Percentiles rank a stretch among this genome's conserved stretches.
Evolutionary conservation across 1,140 invertebrate genomes (phyloP).

Genomic region (Contarinia nasturtii): DNA sequence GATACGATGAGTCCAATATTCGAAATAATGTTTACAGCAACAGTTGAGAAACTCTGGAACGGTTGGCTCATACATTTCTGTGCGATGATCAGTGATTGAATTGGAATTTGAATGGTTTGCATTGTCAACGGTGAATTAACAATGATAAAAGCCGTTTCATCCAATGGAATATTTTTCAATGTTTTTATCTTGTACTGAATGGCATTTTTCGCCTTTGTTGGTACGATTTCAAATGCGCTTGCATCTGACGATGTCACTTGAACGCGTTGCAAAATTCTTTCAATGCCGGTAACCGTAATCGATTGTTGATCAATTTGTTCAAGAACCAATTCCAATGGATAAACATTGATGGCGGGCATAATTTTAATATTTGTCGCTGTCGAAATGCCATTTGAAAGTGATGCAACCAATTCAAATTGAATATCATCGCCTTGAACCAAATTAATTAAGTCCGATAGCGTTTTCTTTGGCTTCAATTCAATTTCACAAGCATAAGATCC

Average conservation of each 20-base stretch:
- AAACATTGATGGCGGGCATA: conserved; percentile 18
- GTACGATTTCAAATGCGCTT: conserved; percentile 6
- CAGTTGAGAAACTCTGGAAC: conserved; percentile 5
- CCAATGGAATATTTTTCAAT: conserved; percentile 5
- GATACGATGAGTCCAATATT: conserved; percentile 16
- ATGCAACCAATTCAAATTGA: conserved; percentile 16
- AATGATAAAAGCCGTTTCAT: conserved; percentile 8
- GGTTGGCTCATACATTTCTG: conserved; percentile 11
- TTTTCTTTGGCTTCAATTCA: conserved; percentile 7
- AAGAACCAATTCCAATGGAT: conserved; percentile 9
- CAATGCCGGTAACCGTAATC: conserved; percentile 18
- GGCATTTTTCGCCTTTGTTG: conserved; percentile 6
- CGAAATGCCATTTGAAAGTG: conserved; percentile 13
- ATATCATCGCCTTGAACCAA: conserved; percentile 16
- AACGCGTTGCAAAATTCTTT: conserved; percentile 19
- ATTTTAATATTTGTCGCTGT: conserved; percentile 20
- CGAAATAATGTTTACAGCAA: conserved; percentile 13
- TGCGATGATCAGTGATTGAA: background rate
- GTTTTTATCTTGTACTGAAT: conserved; percentile 7
- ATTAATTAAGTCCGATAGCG: conserved; percentile 13
- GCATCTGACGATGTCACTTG: conserved; percentile 10
- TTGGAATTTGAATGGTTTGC: conserved; percentile 7
- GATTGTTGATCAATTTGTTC: conserved; percentile 16
- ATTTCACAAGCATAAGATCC: conserved; percentile 16
- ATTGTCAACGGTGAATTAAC: conserved; percentile 8